Evolutionary conservation across 2,113 vertebrate species (phyloP), one percentile per base, ranked within the genome.

Genomic region (Oreochromis tanganicae): DNA sequence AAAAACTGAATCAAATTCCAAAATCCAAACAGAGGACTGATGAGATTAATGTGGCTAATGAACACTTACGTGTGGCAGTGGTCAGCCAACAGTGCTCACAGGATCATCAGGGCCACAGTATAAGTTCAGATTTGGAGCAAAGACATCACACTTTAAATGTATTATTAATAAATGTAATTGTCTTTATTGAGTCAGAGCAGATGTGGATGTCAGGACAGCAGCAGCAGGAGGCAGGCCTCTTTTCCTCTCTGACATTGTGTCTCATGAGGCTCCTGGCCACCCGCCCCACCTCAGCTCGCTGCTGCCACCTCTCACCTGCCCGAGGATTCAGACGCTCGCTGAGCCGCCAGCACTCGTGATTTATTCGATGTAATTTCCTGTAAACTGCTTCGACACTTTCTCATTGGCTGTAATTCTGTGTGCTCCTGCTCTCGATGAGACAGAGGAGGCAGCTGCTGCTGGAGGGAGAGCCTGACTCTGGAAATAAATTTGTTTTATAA

Each of bases 361-460:
- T 89, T 82, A 86, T 88, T 78, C 17, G 0, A 29, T 84, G 81
- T 85, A 46, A 88, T 91, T 88, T 88, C 57, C 88, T 84, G 32
- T 59, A 81, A 78, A 54, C 71, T 32, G 55, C 88, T 80, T 32
- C 0, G 29, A 82, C 27, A 7, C 82, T 87, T 83, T 21, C 78
- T 80, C 82, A 85, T 63, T 9, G 7, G 12, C 46, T 57, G 9
- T 84, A 80, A 79, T 38, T 80, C 52, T 55, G 81, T 57, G 21
- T 75, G 79, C 54, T 48, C 73, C 55, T 75, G 9, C 55, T 83
- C 50, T 38, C 12, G 1, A 68, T 4, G 27, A 12, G 5, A 48
- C 61, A 3, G 85, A 50, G 12, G 50, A 48, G 4, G 6, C 17
- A 6, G 41, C 24, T 14, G 34, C 68, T 63, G 59, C 85, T 36